These are phyloP conservation scores for Diogma glabrata DNA, from an alignment of 2,888 invertebrate genomes.

Conservation along the genomic window DNA sequence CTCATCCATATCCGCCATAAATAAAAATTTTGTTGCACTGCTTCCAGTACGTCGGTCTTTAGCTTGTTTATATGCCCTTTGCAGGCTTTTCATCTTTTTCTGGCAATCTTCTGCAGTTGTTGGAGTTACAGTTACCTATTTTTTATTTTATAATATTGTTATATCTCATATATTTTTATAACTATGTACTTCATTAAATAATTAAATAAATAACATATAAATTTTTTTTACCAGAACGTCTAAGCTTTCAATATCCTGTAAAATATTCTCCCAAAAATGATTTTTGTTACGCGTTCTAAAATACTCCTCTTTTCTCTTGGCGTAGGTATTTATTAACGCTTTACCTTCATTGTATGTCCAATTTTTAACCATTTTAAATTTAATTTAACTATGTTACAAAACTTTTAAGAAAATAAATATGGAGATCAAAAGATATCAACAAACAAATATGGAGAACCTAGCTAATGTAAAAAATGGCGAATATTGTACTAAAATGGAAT, in stretches of 20 bases:
- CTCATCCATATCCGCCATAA: not conserved
- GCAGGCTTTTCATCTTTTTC: not conserved
- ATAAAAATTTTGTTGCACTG: not conserved
- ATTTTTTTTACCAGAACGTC: not conserved
- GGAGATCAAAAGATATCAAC: no score
- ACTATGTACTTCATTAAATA: not conserved
- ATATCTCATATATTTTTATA: no score
- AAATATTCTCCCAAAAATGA: not conserved
- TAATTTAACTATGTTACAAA: no score
- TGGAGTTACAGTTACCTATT: no score
- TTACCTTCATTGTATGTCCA: not conserved
- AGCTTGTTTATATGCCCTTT: not conserved
- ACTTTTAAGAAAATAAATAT: no score
- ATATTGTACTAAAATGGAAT: no score
- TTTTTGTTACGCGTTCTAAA: not conserved
- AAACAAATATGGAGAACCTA: no score
- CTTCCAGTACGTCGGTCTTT: not conserved
- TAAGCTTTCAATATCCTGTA: not conserved
- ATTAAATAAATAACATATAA: not conserved
- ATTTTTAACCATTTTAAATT: not conserved
- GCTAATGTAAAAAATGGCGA: no score
- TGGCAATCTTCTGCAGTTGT: not conserved
- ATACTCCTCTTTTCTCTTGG: not conserved
- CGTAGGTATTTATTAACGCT: not conserved
- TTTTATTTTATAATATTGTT: no score